Evolutionary conservation across 2,888 invertebrate genomes (phyloP).

Genomic region (Tholera decimalis): DNA sequence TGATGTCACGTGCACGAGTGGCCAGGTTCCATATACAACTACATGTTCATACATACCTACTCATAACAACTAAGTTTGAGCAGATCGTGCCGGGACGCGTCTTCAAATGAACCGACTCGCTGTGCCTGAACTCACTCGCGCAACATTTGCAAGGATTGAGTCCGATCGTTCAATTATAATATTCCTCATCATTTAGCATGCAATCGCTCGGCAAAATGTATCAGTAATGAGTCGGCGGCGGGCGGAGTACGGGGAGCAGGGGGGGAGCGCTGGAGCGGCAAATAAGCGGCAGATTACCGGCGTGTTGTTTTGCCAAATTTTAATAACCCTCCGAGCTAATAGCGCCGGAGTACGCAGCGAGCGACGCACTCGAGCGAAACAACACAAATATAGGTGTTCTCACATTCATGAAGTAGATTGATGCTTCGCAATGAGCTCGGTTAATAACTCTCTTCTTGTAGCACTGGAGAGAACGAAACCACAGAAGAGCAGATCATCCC

Average conservation of each 20-base stretch:
- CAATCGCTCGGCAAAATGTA: constrained; percentile 47
- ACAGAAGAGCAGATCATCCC: too few species aligned
- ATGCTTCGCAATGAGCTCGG: background rate
- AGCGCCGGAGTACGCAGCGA: constrained; percentile 4
- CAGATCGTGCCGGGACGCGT: background rate
- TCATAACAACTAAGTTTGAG: constrained; percentile 7
- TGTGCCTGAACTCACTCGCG: background rate
- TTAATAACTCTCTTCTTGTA: background rate
- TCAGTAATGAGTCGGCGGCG: constrained; percentile 42
- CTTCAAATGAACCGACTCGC: background rate
- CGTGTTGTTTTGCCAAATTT: constrained; percentile 56
- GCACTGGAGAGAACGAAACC: background rate
- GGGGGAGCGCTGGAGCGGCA: constrained; percentile 48
- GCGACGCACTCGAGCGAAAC: background rate
- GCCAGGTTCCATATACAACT: constrained; percentile 4
- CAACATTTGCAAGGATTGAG: background rate
- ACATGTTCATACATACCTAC: background rate
- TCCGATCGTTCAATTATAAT: constrained; percentile 33
- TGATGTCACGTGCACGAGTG: constrained; percentile 34
- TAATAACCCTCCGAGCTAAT: constrained; percentile 52
- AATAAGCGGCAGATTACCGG: constrained; percentile 62
- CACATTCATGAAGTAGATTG: background rate
- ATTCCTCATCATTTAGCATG: constrained; percentile 41
- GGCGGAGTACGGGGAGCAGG: too few species aligned
- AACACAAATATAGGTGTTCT: constrained; percentile 3